phyloP scores from a whole-genome alignment of 2,888 invertebrate species.

The Agrotis exclamationis region DNA sequence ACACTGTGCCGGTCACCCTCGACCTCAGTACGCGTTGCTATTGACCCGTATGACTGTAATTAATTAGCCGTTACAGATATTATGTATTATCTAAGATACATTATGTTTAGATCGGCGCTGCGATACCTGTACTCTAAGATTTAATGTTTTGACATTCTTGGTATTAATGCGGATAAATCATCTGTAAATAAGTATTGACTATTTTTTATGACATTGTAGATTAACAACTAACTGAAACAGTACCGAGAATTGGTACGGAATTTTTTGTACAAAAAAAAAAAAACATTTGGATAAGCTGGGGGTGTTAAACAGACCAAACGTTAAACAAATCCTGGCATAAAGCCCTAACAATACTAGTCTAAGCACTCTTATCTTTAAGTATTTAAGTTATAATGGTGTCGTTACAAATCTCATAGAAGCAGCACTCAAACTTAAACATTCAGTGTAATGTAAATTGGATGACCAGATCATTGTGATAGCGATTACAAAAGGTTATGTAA shows the following conservation, averaged over 20 bases:
- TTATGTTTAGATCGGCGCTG: neutral
- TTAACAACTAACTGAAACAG: neutral
- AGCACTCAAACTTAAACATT: constrained; percentile 22
- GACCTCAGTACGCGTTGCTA: neutral
- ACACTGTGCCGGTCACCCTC: too few relatives aligned
- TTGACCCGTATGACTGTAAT: neutral
- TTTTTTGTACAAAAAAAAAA: neutral
- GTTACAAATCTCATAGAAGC: constrained; percentile 21
- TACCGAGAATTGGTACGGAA: too few relatives aligned
- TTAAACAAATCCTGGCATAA: neutral
- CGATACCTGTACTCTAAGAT: neutral
- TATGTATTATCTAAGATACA: neutral
- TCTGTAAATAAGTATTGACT: neutral
- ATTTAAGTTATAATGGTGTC: constrained; percentile 7
- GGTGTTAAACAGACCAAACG: too few relatives aligned
- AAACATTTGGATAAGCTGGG: neutral
- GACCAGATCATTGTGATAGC: constrained; percentile 46
- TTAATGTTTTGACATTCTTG: neutral
- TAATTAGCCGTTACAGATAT: neutral
- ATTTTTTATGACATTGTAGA: neutral
- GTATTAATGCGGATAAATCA: too few relatives aligned
- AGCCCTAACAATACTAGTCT: neutral
- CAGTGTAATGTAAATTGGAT: constrained; percentile 30
- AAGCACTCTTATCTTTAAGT: constrained; percentile 12
- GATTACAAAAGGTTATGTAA: constrained; percentile 60